Evolutionary conservation across 2,113 vertebrate genomes (phyloP), one percentile per base, ranked within the genome.

Genomic region (Solenodon paradoxus): DNA sequence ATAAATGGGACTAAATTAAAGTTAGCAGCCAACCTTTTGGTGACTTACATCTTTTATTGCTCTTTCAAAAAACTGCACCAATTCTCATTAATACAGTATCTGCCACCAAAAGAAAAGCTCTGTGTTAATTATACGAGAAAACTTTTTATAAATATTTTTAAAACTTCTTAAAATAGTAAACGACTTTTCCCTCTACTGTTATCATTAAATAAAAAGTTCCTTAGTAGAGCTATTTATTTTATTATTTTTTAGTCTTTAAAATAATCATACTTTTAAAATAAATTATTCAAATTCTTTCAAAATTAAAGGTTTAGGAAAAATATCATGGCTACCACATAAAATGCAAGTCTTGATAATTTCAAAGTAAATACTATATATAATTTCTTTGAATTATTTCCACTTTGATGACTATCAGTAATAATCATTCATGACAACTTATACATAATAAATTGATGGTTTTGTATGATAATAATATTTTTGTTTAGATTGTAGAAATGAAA

Each of bases 1-100:
- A 97, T 69, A 86, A 97, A 97, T 81, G 38, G 45, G 19, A 81
- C 59, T 24, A 96, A 97, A 96, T 94, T 72, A 88, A 96, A 94
- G 72, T 90, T 40, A 97, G 20, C 59, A 94, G 49, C 20, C 77
- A 96, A 97, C 17, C 61, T 95, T 90, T 88, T 94, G 38, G 77
- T 75, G 84, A 95, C 87, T 97, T 95, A 88, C 95, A 96, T 93
- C 22, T 28, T 88, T 88, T 42, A 88, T 66, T 96, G 16, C 81
- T 85, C 10, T 96, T 97, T 92, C 38, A 81, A 68, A 86, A 75
- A 97, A 94, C 74, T 87, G 71, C 61, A 97, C 45, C 5, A 77
- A 93, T 95, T 97, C 12, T 96, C 69, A 2, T 94, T 19, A 91
- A 4, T 68, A 28, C 38, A 26, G n/a, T 53, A 49, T 69, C 47